phyloP scores from a whole-genome alignment of 2,888 invertebrate species.

The Stramonita haemastoma region DNA sequence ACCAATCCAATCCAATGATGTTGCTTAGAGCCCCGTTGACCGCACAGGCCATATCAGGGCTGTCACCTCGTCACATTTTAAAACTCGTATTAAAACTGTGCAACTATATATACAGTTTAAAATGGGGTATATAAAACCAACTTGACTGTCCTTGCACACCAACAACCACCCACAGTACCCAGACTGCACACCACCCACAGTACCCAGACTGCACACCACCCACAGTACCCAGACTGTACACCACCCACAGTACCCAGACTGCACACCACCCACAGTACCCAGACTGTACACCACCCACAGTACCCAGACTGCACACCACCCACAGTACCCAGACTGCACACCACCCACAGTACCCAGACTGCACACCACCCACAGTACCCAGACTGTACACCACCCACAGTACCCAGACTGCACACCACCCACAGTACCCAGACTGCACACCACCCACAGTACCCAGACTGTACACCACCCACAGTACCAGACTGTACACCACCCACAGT shows the following conservation, averaged over 20 bases:
- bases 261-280: slow-evolving; percentile 71
- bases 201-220: slow-evolving; percentile 79
- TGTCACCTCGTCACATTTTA: no score
- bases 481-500: slow-evolving; percentile 78
- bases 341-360: slow-evolving; percentile 79
- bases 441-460: slow-evolving; percentile 79
- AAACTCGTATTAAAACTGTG: no score
- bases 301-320: slow-evolving; percentile 79
- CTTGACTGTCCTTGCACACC: no score
- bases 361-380: slow-evolving; percentile 71
- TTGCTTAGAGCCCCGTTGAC: no score
- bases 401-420: slow-evolving; percentile 79
- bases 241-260: slow-evolving; percentile 79
- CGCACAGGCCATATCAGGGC: no score
- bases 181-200: slow-evolving; percentile 78
- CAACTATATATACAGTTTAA: no score
- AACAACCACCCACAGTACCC: slow-evolving; percentile 81
- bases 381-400: slow-evolving; percentile 79
- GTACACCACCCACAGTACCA: slow-evolving; percentile 75
- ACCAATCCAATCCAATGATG: no score
- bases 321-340: slow-evolving; percentile 79
- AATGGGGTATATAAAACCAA: no score
- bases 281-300: slow-evolving; percentile 79
- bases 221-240: slow-evolving; percentile 79
- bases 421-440: slow-evolving; percentile 79